A percentile compares a stretch with the other conserved stretches of the same genome.
phyloP scores from a whole-genome alignment of 2,888 invertebrate genomes.

The Drosophila melanocephala region DNA sequence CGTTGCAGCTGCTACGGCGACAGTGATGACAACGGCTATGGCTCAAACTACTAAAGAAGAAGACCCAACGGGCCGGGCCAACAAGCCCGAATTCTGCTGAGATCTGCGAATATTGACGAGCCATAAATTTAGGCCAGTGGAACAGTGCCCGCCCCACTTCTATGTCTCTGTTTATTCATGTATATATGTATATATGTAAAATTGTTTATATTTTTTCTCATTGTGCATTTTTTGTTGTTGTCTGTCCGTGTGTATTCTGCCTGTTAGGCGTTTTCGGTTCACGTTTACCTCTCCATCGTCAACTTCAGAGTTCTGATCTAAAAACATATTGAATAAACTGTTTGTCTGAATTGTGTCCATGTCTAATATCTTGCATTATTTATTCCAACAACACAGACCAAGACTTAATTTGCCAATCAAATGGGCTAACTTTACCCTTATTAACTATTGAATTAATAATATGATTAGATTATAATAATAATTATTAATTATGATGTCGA shows the following conservation, averaged over 20 bases:
- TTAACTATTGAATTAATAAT: not conserved
- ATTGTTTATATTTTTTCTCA: conserved; percentile 28
- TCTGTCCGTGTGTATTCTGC: conserved; percentile 18
- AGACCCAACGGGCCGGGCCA: conserved; percentile 27
- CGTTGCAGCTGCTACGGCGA: conserved; percentile 62
- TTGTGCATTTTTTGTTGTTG: conserved; percentile 31
- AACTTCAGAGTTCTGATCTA: conserved; percentile 11
- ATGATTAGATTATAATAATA: too few species aligned
- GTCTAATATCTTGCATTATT: conserved; percentile 7
- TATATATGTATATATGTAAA: not conserved
- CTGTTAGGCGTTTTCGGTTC: conserved; percentile 29
- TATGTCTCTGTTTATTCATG: not conserved
- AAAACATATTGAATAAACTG: conserved; percentile 43
- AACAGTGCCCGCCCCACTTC: conserved; percentile 40
- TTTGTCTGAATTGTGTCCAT: conserved; percentile 18
- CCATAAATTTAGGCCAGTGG: conserved; percentile 59
- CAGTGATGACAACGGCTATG: conserved; percentile 17
- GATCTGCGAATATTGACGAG: conserved; percentile 45
- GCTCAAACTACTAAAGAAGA: conserved; percentile 50
- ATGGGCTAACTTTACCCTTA: not conserved
- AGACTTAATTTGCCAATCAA: not conserved
- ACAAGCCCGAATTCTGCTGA: conserved; percentile 51
- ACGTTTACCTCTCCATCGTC: conserved; percentile 9
- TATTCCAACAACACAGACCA: conserved; percentile 4
- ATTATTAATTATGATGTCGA: not conserved